These are phyloP conservation scores for Albula glossodonta DNA, from an alignment of 2,113 vertebrate genomes.

Conservation along the genomic window DNA sequence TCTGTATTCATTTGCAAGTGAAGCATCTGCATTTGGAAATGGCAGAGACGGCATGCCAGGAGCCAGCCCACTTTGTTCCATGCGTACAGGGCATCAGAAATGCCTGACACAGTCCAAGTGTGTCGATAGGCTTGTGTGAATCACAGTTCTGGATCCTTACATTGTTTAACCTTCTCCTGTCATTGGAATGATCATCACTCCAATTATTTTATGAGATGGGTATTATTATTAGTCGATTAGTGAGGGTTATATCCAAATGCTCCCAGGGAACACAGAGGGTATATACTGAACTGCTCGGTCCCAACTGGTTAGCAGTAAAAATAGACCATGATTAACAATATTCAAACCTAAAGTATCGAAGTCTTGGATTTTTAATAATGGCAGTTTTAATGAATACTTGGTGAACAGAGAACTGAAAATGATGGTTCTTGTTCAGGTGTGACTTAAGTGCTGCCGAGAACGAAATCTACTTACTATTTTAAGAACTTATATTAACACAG, in stretches of 20 bases:
- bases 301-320: not conserved
- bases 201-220: not conserved
- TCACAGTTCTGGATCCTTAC: not conserved
- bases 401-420: not conserved
- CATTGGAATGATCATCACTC: not conserved
- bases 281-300: not conserved
- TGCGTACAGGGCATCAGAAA: not conserved
- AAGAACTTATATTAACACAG: not conserved
- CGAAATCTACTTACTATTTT: not conserved
- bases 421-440: not conserved
- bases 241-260: not conserved
- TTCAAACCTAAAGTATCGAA: not conserved
- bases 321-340: slow-evolving; percentile 20
- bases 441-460: not conserved
- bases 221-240: not conserved
- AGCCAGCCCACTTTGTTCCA: not conserved
- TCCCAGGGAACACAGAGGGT: not conserved
- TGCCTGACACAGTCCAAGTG: not conserved
- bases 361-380: slow-evolving; percentile 9
- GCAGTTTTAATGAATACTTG: slow-evolving; percentile 7
- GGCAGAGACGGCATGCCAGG: not conserved
- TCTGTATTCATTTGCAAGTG: not conserved
- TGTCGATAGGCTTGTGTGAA: not conserved
- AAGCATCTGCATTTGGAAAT: not conserved
- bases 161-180: not conserved